Conservation (phyloP, 2,797 vertebrate genomes). For the Eurystomus glaucurus region DNA sequence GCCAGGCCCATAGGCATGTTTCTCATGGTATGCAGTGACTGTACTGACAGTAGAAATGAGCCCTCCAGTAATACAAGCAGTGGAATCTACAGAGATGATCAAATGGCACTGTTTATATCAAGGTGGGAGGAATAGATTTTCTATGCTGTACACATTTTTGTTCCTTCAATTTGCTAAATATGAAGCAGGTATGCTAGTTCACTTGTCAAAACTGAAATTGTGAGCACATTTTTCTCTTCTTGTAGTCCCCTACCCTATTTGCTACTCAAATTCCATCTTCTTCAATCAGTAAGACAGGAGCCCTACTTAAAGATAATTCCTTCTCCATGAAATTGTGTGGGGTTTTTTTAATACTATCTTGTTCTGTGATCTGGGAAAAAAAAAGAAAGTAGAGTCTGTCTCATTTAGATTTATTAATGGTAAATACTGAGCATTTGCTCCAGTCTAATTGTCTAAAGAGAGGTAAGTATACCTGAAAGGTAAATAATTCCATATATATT, state of each 20-base stretch:
- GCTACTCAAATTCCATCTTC: not conserved
- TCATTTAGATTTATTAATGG: not conserved
- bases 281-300: not conserved
- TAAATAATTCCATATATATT: not conserved
- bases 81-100: not conserved
- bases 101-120: not conserved
- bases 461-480: not conserved
- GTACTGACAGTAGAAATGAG: not conserved
- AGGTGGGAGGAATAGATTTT: not conserved
- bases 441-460: not conserved
- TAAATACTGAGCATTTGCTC: not conserved
- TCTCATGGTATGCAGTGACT: rapidly evolving
- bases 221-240: not conserved
- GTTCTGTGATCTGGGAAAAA: rapidly evolving
- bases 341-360: not conserved
- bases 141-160: not conserved
- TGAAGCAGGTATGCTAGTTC: not conserved
- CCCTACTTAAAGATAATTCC: not conserved
- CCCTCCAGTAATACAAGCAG: not conserved
- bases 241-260: not conserved
- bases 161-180: not conserved
- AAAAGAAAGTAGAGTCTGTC: not conserved
- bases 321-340: not conserved
- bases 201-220: not conserved
- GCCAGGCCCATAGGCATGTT: not conserved